These are phyloP conservation scores for Phoronis australis DNA, from an alignment of 2,888 invertebrate genomes.

Conservation along the genomic window DNA sequence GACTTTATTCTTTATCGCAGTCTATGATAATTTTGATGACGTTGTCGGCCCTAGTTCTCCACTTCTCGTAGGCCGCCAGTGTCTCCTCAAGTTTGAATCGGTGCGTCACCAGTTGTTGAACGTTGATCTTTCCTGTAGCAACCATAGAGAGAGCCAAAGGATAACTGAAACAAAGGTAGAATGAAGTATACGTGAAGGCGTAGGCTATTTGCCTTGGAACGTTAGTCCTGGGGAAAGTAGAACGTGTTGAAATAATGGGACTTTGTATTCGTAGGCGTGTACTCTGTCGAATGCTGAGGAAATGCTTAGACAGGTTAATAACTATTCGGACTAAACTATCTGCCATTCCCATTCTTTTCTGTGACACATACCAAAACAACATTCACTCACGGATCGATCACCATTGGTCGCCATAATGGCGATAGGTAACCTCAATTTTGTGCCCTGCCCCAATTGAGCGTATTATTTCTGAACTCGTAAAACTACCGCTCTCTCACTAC, in stretches of 20 bases:
- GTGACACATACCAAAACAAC: no score
- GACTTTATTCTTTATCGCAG: no score
- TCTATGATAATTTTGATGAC: slow-evolving; percentile 91
- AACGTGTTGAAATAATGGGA: background rate
- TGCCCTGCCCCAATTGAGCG: no score
- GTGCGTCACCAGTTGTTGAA: slow-evolving; percentile 36
- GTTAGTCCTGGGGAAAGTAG: background rate
- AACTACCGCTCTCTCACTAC: no score
- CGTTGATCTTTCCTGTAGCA: slow-evolving; percentile 32
- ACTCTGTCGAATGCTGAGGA: no score
- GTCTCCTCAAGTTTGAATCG: slow-evolving; percentile 53
- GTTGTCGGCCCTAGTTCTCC: slow-evolving; percentile 67
- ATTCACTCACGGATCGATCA: no score
- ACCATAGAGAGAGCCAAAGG: slow-evolving; percentile 33
- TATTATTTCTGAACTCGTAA: no score
- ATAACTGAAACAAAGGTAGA: slow-evolving; percentile 25
- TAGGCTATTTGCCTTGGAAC: background rate
- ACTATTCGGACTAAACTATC: no score
- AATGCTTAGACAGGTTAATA: no score
- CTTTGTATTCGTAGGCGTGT: background rate
- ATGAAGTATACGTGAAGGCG: slow-evolving; percentile 9
- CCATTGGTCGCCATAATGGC: no score
- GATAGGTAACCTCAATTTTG: no score
- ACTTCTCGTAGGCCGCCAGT: slow-evolving; percentile 74
- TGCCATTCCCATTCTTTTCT: no score